These are phyloP conservation scores for Probaryconus sp. DNA, from an alignment of 1,140 invertebrate species.

Conservation along the genomic window DNA sequence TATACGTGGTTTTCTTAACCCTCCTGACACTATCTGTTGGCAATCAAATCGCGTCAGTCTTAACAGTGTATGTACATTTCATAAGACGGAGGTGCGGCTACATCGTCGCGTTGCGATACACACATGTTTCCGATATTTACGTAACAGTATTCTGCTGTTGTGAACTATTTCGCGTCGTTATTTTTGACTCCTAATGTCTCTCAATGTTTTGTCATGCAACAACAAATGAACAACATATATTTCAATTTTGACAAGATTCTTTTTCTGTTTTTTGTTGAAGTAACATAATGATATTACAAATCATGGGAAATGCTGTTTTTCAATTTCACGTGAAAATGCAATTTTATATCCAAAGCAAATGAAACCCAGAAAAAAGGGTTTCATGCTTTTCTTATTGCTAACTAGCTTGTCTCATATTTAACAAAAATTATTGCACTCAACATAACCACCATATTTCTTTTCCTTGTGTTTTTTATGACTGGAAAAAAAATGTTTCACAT, in stretches of 20 bases:
- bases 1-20: conserved; percentile 30
- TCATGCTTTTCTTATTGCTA: conserved; percentile 15
- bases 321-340: no score
- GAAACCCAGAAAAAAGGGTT: no score
- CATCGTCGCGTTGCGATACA: conserved; percentile 6
- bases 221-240: no score
- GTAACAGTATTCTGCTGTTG: conserved; percentile 3
- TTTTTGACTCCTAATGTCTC: background rate
- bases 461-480: conserved; percentile 46
- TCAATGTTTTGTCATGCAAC: background rate
- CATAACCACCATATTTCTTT: conserved; percentile 47
- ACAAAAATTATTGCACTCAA: conserved; percentile 31
- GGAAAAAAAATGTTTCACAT: conserved; percentile 57
- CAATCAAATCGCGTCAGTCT: conserved; percentile 31
- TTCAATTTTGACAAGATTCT: no score
- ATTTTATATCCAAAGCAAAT: no score
- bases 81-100: conserved; percentile 28
- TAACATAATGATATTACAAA: no score
- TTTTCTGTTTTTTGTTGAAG: no score
- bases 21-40: conserved; percentile 25
- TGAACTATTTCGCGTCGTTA: conserved; percentile 5
- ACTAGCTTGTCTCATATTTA: conserved; percentile 41
- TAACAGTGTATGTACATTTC: conserved; percentile 17
- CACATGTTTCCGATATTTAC: conserved; percentile 11
- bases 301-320: no score